Percentiles rank a stretch among this genome's conserved stretches.
Evolutionary conservation across 1,140 invertebrate genomes (phyloP).

Genomic region (Dinoponera quadriceps): DNA sequence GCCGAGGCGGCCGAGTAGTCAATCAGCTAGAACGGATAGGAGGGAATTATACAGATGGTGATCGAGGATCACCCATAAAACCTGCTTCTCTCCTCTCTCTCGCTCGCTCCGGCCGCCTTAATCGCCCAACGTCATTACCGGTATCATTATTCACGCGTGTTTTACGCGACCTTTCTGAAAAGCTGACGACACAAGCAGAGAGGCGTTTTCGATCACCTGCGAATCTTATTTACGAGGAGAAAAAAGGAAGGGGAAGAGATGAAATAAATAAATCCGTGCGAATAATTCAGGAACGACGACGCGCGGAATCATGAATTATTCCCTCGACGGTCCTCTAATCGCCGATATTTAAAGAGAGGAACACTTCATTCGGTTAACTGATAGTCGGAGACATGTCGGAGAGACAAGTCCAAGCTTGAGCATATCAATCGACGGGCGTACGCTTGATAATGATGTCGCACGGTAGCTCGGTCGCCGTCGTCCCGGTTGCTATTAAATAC

Average conservation of each 20-base stretch:
- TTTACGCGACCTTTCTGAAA: slow-evolving; percentile 52
- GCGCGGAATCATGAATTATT: slow-evolving; percentile 29
- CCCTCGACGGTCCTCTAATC: slow-evolving; percentile 18
- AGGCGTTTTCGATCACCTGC: slow-evolving; percentile 38
- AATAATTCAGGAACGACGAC: neutral
- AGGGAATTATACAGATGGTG: slow-evolving; percentile 54
- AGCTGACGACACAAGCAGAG: slow-evolving; percentile 48
- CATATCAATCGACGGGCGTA: neutral
- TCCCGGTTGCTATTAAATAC: neutral
- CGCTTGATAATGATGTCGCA: too few species aligned
- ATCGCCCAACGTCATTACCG: slow-evolving; percentile 50
- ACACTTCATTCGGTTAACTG: neutral
- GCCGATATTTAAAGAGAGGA: slow-evolving; percentile 5
- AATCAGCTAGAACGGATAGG: slow-evolving; percentile 57
- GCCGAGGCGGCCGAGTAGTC: slow-evolving; percentile 48
- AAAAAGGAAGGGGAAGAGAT: neutral
- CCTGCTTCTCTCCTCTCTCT: slow-evolving; percentile 28
- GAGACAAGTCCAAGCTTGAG: neutral
- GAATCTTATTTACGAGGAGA: slow-evolving; percentile 49
- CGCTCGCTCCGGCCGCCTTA: slow-evolving; percentile 35
- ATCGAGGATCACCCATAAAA: slow-evolving; percentile 51
- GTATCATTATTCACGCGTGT: slow-evolving; percentile 61
- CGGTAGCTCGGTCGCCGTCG: too few species aligned
- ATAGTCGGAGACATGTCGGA: neutral
- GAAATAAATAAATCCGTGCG: too few species aligned